phyloP scores from a whole-genome alignment of 2,113 vertebrate species.

The Neodontobutis hainanensis region DNA sequence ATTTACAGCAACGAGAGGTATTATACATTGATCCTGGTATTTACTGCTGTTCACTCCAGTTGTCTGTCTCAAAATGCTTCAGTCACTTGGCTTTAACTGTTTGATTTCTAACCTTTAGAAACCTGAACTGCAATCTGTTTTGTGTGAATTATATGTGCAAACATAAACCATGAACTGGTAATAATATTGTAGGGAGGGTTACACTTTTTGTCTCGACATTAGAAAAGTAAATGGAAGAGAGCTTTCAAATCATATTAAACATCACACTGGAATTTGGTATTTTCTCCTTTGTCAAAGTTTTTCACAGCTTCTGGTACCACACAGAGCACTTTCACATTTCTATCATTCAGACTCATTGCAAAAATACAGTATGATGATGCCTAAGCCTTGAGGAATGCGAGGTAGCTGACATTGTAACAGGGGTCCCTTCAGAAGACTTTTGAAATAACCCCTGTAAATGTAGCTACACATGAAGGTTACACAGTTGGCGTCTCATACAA shows the following conservation, averaged over 20 bases:
- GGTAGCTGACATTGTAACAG: conserved; percentile 38
- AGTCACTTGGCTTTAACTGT: not conserved
- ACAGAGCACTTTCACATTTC: not conserved
- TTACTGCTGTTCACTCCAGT: conserved; percentile 22
- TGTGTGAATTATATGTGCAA: not conserved
- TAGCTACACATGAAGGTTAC: conserved; percentile 59
- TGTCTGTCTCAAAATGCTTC: not conserved
- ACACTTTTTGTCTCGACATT: not conserved
- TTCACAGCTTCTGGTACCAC: not conserved
- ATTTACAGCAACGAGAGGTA: conserved; percentile 33
- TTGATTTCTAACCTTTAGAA: conserved; percentile 6
- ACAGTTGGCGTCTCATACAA: conserved; percentile 50
- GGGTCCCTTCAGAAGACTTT: conserved; percentile 41
- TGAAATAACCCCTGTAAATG: conserved; percentile 52
- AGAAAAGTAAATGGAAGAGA: not conserved
- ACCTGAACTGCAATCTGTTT: not conserved
- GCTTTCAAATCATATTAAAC: conserved; percentile 7
- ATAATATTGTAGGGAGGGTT: not conserved
- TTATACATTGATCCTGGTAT: conserved; percentile 41
- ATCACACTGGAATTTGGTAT: not conserved
- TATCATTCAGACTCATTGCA: conserved; percentile 15
- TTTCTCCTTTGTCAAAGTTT: conserved; percentile 19
- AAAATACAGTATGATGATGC: conserved; percentile 4
- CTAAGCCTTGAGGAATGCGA: conserved; percentile 2
- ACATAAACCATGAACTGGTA: not conserved